These are phyloP conservation scores for Crotalus viridis DNA, from an alignment of 2,113 vertebrate genomes.

Conservation along the genomic window DNA sequence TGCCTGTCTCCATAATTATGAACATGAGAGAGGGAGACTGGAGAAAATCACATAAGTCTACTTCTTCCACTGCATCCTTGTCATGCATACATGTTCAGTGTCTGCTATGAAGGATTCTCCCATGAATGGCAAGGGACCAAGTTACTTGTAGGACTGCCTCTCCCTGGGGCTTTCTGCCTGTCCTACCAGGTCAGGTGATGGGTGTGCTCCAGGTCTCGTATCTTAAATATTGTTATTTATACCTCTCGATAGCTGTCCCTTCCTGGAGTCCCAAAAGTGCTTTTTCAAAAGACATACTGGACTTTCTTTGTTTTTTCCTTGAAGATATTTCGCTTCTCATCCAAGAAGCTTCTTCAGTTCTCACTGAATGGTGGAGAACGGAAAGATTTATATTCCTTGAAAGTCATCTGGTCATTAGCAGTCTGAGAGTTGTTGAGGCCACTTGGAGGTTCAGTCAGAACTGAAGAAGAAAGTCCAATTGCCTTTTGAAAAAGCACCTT, in stretches of 20 bases:
- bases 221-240: background rate
- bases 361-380: too few relatives aligned
- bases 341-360: too few relatives aligned
- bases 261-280: too few relatives aligned
- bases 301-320: background rate
- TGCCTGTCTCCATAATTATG: background rate
- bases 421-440: too few relatives aligned
- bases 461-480: too few relatives aligned
- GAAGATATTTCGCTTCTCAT: background rate
- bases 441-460: too few relatives aligned
- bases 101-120: background rate
- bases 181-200: background rate
- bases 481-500: too few relatives aligned
- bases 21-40: background rate
- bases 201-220: background rate
- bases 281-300: too few relatives aligned
- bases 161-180: background rate
- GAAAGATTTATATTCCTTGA: too few relatives aligned
- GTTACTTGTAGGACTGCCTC: background rate
- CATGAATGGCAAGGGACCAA: background rate
- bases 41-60: background rate
- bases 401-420: too few relatives aligned
- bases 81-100: background rate
- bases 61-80: background rate
- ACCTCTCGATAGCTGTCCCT: background rate